Conservation (phyloP, 2,797 vertebrate genomes). For the Pangasius macronema region DNA sequence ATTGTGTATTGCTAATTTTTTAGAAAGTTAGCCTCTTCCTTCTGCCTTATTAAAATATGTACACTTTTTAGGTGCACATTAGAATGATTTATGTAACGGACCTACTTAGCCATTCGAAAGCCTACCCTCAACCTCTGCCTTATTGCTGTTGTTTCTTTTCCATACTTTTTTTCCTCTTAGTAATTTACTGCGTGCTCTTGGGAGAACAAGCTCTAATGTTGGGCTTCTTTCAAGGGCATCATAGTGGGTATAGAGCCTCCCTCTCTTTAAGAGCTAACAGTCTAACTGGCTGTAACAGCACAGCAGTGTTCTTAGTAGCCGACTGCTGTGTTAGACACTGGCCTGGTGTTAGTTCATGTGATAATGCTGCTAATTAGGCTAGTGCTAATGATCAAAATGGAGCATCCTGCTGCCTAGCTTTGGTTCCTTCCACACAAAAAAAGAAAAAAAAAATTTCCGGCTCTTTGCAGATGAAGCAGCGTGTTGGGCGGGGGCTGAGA, state of each 20-base stretch:
- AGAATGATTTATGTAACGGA: slow-evolving; percentile 76
- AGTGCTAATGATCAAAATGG: slow-evolving; percentile 45
- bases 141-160: slow-evolving; percentile 71
- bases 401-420: slow-evolving; percentile 38
- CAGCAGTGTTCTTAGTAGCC: not conserved
- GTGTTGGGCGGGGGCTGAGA: not conserved
- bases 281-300: slow-evolving; percentile 29
- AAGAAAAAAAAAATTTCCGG: not conserved
- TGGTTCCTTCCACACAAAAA: not conserved
- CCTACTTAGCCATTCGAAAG: slow-evolving; percentile 63
- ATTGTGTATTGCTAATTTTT: slow-evolving; percentile 24
- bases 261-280: slow-evolving; percentile 53
- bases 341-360: slow-evolving; percentile 21
- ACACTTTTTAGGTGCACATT: slow-evolving; percentile 74
- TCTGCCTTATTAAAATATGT: slow-evolving; percentile 71
- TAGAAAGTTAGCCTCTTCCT: slow-evolving; percentile 41
- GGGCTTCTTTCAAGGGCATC: slow-evolving; percentile 72
- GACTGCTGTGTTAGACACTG: slow-evolving; percentile 23
- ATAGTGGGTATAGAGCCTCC: slow-evolving; percentile 56
- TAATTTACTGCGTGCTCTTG: slow-evolving; percentile 71
- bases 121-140: slow-evolving; percentile 69
- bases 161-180: slow-evolving; percentile 56
- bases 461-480: slow-evolving; percentile 3
- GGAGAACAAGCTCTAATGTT: slow-evolving; percentile 64
- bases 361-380: slow-evolving; percentile 43